Evolutionary conservation across 2,888 invertebrate genomes (phyloP), one percentile per base, ranked within the genome.

Genomic region (Platycnemis pennipes): DNA sequence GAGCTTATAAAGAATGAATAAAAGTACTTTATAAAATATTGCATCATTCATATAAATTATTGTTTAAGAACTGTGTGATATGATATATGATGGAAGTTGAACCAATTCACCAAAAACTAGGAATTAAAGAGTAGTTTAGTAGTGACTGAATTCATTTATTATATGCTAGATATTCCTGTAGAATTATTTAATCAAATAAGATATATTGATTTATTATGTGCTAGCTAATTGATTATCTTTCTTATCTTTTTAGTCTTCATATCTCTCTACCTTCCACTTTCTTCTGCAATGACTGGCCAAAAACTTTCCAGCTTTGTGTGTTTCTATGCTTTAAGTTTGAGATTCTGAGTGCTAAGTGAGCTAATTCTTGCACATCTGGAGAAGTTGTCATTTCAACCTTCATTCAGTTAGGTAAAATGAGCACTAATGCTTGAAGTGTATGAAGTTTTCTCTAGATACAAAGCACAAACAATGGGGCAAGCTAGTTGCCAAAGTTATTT

Each of bases 191-290:
- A n/a, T n/a, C 22, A 88, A 46, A 22, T 88, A 88, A 44, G n/a
- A 26, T 46, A 45, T 45, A 45, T n/a, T 88, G 19, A 8, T 45
- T 45, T 42, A 22, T 45, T 1, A 13, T n/a, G 45, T 88, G 3
- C 26, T 11, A 26, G 26, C 44, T 56, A 56, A 56, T 26, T 8
- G 37, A 37, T 37, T 42, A 5, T 42, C 11, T 45, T 46, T 87
- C 46, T 87, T 87, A 5, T 87, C n/a, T 46, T 87, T 87, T 4
- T n/a, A 87, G 87, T 87, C 87, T 87, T 45, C 45, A 87, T 87
- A 87, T 87, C 87, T 87, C 42, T 87, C 46, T 87, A 8, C 87
- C 87, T 87, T 87, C 87, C 22, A 46, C 87, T 87, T 87, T 87
- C 87, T 46, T 26, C 46, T 46, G n/a, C 87, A n/a, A 87, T 46